A percentile compares a stretch with the other conserved stretches of the same genome.
Evolutionary conservation across 2,888 invertebrate species (phyloP).

Genomic region (Melinopterus prodromus): DNA sequence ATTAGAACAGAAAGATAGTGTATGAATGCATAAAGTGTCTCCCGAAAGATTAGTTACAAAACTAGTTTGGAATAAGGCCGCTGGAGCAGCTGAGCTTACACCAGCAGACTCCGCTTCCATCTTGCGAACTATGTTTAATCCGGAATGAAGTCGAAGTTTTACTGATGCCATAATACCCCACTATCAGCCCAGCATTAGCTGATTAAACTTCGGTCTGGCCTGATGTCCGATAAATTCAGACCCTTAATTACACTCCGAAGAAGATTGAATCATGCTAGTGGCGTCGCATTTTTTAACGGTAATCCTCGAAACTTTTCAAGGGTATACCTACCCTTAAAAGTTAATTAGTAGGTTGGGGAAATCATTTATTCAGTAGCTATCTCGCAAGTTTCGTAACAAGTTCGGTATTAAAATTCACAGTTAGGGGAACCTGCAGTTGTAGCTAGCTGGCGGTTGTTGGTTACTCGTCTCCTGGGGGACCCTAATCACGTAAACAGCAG

Average conservation of each 20-base stretch:
- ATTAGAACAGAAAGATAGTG: background rate
- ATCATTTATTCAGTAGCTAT: background rate
- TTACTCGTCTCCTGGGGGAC: background rate
- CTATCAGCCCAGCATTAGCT: background rate
- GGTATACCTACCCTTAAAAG: background rate
- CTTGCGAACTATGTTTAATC: background rate
- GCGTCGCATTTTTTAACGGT: background rate
- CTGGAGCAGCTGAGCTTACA: background rate
- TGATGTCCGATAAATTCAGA: background rate
- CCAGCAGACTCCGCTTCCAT: background rate
- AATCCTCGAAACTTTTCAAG: background rate
- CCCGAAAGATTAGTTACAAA: background rate
- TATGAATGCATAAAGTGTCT: background rate
- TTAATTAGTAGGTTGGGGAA: background rate
- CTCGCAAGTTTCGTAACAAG: background rate
- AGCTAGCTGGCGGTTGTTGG: background rate
- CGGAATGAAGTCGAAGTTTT: background rate
- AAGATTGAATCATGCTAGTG: background rate
- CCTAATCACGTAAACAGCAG: background rate
- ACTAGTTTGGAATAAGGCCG: background rate
- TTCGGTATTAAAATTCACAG: background rate
- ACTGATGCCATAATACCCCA: background rate
- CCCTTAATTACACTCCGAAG: background rate
- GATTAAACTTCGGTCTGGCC: background rate
- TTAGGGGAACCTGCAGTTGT: background rate